Evolutionary conservation across 53 echinoderm and acorn worm species (phyloP), one percentile per base, ranked within the genome.

Genomic region (Patiria pectinifera): DNA sequence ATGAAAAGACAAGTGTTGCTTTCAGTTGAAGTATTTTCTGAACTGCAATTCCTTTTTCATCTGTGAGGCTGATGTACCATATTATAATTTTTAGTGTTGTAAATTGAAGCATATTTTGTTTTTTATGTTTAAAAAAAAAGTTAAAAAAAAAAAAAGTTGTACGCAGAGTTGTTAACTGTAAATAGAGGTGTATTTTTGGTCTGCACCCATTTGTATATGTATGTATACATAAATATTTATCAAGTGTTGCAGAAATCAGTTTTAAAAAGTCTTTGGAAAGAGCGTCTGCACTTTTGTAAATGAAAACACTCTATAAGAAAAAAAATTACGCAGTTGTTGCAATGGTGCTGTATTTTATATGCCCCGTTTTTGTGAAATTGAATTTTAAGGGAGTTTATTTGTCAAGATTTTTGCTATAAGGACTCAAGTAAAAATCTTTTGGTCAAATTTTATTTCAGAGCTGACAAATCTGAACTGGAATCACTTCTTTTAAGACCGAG

Each of bases 171-270:
- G 76, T 76, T 6, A 24, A 3, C 11, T 76, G 43, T 76, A 76
- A 76, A 79, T 45, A 44, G 16, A 79, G 24, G 79, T 84, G 84
- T 66, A 85, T 85, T 85, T 85, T 61, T 69, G 66, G 63, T 85
- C 35, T 62, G 45, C 66, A 66, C 26, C 35, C 62, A 59, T 83
- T 83, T 83, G 83, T 83, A 84, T 62, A 63, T 63, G 85, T 47
- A 26, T 85, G 85, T 66, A 85, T 85, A 85, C 74, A 86, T 86
- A 48, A 75, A 22, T 86, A 86, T 86, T 86, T 86, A 86, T 86
- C 43, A 48, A 25, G 72, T 58, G 72, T 86, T 71, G 44, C 45
- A 79, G 48, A 86, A n/a, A 71, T 24, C 71, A 12, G 46, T 86
- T 19, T 44, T 44, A 19, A 74, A 35, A 35, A 0, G 71, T 48